Conservation (phyloP, 2,113 vertebrate species). For the Sakesphorus luctuosus region DNA sequence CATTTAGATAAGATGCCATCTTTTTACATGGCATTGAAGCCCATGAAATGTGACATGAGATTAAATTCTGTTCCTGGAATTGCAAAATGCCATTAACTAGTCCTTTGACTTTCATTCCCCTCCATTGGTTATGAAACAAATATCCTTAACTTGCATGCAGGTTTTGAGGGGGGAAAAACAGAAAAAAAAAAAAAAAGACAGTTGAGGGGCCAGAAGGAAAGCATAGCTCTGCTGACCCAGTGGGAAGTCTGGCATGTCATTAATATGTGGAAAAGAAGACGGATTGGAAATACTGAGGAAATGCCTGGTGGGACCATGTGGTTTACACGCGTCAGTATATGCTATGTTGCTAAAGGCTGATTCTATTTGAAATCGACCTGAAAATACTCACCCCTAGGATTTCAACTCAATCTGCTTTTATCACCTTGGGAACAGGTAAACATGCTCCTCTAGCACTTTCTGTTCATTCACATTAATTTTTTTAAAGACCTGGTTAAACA, state of each 20-base stretch:
- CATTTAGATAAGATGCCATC: neutral
- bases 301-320: neutral
- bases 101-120: neutral
- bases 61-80: neutral
- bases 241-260: neutral
- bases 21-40: neutral
- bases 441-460: neutral
- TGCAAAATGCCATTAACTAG: neutral
- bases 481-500: neutral
- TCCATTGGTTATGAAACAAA: neutral
- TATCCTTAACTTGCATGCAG: neutral
- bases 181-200: neutral
- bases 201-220: neutral
- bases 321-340: neutral
- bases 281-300: neutral
- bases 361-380: conserved; percentile 7
- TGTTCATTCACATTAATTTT: neutral
- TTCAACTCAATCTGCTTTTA: conserved; percentile 35
- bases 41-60: neutral
- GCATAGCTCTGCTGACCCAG: neutral
- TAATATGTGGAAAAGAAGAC: neutral
- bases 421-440: conserved; percentile 38
- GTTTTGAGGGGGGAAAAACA: neutral
- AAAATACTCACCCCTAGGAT: conserved; percentile 1
- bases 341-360: neutral